Base-by-base conservation (phyloP, 2,113 vertebrate genomes). In the Loxodonta africana region DNA sequence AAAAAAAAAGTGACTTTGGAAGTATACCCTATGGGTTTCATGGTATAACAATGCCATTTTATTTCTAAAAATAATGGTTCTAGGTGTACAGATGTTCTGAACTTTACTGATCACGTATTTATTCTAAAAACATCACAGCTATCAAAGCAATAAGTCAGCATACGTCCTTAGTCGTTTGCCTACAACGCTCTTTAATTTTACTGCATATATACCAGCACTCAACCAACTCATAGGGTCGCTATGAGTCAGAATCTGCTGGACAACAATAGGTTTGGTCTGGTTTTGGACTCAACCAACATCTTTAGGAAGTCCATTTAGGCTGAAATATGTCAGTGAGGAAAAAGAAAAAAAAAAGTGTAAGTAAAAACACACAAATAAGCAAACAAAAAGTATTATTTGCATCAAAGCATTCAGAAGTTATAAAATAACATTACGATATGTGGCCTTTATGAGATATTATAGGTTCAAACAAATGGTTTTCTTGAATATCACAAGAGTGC, bases 41-140 rank as follows among this genome's bases (percentile, higher is more conserved):
- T 95, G 83, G 88, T 12, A 8, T 76, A 81, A 78, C 48, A 82
- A 84, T 88, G 44, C n/a, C 60, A 95, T 63, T 97, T 94, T 65
- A 69, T 93, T 97, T 67, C 85, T 87, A 30, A 94, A 94, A 85
- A 88, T 76, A 96, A 7, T 96, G 28, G 94, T 98, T 98, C 80
- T 95, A 97, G 86, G 91, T 93, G 20, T 82, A 48, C 73, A 91
- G 53, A 97, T 95, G 88, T 95, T 97, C 85, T 97, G 44, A 81
- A 96, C 74, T 95, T 95, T 95, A 96, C 92, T 95, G 96, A 86
- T 95, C 73, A 89, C 0, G 2, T 93, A 73, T 57, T 97, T 96
- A 90, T 96, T 95, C 44, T 82, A 93, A 41, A 83, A 21, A 44
- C 95, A 80, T 11, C 93, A 82, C 26, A 80, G 4, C 41, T 98